phyloP scores from a whole-genome alignment of 2,888 invertebrate genomes.

The Drosophila sordidula region DNA sequence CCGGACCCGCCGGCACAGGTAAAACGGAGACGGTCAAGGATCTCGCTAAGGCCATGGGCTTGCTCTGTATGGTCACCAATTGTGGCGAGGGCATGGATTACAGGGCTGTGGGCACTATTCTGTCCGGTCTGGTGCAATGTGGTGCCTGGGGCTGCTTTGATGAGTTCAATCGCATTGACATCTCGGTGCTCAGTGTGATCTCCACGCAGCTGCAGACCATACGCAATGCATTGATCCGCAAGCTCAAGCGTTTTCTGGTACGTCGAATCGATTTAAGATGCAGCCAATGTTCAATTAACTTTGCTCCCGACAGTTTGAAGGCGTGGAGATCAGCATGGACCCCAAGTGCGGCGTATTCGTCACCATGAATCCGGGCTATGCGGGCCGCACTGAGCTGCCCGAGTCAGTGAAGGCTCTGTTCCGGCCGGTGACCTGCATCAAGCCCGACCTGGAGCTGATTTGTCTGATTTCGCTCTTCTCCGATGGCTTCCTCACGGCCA shows the following conservation, averaged over 20 bases:
- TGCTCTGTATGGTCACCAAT: slow-evolving; percentile 94
- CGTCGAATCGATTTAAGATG: slow-evolving; percentile 55
- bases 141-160: slow-evolving; percentile 99
- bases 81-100: slow-evolving; percentile 98
- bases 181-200: slow-evolving; percentile 96
- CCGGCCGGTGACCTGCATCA: slow-evolving; percentile 95
- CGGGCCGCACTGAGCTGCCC: slow-evolving; percentile 95
- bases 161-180: slow-evolving; percentile 96
- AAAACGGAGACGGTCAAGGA: slow-evolving; percentile 97
- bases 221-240: slow-evolving; percentile 91
- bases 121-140: slow-evolving; percentile 86
- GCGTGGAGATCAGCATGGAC: slow-evolving; percentile 92
- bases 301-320: slow-evolving; percentile 89
- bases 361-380: slow-evolving; percentile 98
- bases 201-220: slow-evolving; percentile 96
- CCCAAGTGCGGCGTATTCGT: slow-evolving; percentile 96
- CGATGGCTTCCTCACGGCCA: slow-evolving; percentile 95
- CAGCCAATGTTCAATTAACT: rapidly evolving
- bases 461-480: slow-evolving; percentile 96
- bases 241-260: slow-evolving; percentile 91
- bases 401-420: slow-evolving; percentile 97
- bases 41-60: slow-evolving; percentile 94
- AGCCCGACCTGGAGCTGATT: slow-evolving; percentile 96
- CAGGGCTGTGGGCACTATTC: slow-evolving; percentile 91
- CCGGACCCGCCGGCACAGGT: slow-evolving; percentile 87